A percentile compares a stretch with the other conserved stretches of the same genome.
phyloP scores from a whole-genome alignment of 2,797 vertebrate species.

The Lutjanus campechanus region DNA sequence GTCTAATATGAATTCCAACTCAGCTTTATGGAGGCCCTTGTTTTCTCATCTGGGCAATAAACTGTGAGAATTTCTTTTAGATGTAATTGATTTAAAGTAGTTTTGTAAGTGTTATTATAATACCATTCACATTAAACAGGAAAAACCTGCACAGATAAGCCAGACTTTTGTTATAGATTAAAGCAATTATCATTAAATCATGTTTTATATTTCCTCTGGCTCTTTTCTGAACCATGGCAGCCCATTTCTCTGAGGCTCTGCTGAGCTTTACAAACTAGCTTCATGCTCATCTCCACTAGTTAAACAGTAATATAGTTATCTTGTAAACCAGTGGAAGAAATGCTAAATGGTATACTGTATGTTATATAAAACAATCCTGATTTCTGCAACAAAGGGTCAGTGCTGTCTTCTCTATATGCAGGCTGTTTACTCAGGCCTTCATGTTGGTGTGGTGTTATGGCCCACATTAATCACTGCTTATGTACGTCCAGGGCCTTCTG shows the following conservation, averaged over 20 bases:
- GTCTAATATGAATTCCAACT: constrained; percentile 33
- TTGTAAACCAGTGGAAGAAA: constrained; percentile 19
- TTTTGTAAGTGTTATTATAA: constrained; percentile 13
- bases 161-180: constrained; percentile 27
- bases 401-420: constrained; percentile 18
- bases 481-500: constrained; percentile 22
- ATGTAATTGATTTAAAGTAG: constrained; percentile 13
- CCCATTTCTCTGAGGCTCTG: constrained; percentile 9
- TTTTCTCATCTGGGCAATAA: constrained; percentile 40
- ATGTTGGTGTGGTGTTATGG: constrained; percentile 49
- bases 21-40: constrained; percentile 26
- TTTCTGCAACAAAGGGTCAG: constrained; percentile 39
- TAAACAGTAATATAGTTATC: constrained; percentile 19
- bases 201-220: constrained; percentile 25
- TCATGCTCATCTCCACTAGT: constrained; percentile 5
- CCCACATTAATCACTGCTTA: constrained; percentile 48
- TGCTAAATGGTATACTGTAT: constrained; percentile 15
- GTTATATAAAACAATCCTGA: constrained; percentile 14
- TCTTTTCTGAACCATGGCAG: neutral
- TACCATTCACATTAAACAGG: neutral
- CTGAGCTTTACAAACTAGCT: constrained; percentile 19
- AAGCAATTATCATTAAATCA: constrained; percentile 31
- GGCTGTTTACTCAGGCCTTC: constrained; percentile 44
- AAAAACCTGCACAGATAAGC: constrained; percentile 13
- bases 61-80: constrained; percentile 19